phyloP scores from a whole-genome alignment of 1,140 invertebrate species.

The Lepidurus apus region DNA sequence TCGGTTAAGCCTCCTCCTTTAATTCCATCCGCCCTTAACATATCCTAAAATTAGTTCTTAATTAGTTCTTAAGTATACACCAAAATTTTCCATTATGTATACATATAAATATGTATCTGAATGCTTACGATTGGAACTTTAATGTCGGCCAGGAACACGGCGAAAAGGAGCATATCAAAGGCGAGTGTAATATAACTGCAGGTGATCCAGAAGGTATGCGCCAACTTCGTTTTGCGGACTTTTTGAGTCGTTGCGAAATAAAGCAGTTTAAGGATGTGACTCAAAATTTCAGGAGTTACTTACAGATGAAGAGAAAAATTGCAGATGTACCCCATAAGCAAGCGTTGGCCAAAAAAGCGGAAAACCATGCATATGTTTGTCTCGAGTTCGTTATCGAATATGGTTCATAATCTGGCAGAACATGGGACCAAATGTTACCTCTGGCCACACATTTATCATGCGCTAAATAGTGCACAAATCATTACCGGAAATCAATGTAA shows the following conservation, averaged over 20 bases:
- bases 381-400: background rate
- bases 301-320: background rate
- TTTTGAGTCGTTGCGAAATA: background rate
- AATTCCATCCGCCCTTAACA: background rate
- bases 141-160: background rate
- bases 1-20: background rate
- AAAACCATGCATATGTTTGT: constrained; percentile 4
- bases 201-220: background rate
- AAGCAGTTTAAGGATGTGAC: background rate
- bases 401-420: background rate
- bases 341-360: background rate
- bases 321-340: background rate
- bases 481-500: background rate
- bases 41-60: background rate
- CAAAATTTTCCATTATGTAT: background rate
- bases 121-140: background rate
- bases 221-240: background rate
- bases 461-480: background rate
- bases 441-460: background rate
- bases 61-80: background rate
- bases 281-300: background rate
- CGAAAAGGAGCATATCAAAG: background rate
- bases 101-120: background rate
- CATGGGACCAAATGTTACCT: background rate
- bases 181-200: background rate